These are phyloP conservation scores for Scaptomyza hsui DNA, from an alignment of 1,140 invertebrate species.

Conservation along the genomic window DNA sequence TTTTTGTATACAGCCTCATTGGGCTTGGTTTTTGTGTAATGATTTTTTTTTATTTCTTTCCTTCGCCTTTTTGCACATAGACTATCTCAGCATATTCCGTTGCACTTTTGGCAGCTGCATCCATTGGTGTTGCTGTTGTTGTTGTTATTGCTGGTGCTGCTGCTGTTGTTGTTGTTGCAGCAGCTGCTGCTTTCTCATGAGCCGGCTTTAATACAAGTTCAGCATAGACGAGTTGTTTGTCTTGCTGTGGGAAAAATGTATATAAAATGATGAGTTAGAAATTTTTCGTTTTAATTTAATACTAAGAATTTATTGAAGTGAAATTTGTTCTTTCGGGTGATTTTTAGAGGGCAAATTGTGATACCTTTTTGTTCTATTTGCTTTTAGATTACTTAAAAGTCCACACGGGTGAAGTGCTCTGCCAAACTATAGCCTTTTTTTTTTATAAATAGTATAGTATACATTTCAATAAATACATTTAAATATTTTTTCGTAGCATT, in stretches of 20 bases:
- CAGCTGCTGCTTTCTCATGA: constrained; percentile 72
- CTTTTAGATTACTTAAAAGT: constrained; percentile 73
- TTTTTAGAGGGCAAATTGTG: constrained; percentile 36
- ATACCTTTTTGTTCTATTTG: constrained; percentile 52
- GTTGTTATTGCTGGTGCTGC: constrained; percentile 53
- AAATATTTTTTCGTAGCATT: constrained; percentile 35
- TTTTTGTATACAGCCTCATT: constrained; percentile 58
- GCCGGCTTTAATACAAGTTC: constrained; percentile 85
- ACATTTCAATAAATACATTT: constrained; percentile 44
- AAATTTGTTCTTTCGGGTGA: constrained; percentile 3
- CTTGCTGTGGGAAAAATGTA: constrained; percentile 52
- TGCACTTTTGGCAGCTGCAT: constrained; percentile 77
- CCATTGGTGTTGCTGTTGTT: constrained; percentile 49
- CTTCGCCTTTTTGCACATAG: constrained; percentile 83
- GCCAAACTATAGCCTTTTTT: constrained; percentile 77
- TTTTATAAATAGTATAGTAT: constrained; percentile 30
- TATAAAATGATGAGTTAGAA: background rate
- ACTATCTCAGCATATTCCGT: constrained; percentile 88
- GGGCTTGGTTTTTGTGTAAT: constrained; percentile 26
- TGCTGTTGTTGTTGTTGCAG: constrained; percentile 74
- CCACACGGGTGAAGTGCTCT: constrained; percentile 80
- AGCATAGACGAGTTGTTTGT: constrained; percentile 86
- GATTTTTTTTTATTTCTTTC: constrained; percentile 53
- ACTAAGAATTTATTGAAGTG: background rate
- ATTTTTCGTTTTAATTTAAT: background rate